A percentile compares a stretch with the other conserved stretches of the same genome.
These are phyloP conservation scores for Diarsia brunnea DNA, from an alignment of 2,888 invertebrate genomes.

Conservation along the genomic window DNA sequence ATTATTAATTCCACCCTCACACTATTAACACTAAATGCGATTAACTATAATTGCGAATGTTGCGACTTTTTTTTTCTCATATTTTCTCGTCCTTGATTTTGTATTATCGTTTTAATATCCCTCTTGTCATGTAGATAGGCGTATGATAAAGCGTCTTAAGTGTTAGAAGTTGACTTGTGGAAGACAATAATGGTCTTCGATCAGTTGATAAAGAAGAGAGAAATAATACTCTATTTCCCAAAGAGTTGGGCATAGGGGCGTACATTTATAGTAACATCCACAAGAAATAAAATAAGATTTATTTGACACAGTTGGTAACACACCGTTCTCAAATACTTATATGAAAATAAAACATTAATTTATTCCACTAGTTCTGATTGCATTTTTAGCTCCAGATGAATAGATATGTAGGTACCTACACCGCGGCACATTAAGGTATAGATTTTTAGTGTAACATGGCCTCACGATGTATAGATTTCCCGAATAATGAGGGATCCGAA, in stretches of 20 bases:
- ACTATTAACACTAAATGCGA: slow-evolving; percentile 25
- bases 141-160: neutral
- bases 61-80: neutral
- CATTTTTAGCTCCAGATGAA: too few species aligned
- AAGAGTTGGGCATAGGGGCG: too few species aligned
- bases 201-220: neutral
- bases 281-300: neutral
- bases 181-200: neutral
- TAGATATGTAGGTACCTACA: too few species aligned
- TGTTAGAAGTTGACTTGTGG: neutral
- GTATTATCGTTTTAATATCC: neutral
- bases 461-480: too few species aligned
- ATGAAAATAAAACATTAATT: too few species aligned
- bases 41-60: slow-evolving; percentile 2
- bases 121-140: neutral
- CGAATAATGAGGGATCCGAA: too few species aligned
- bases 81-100: neutral
- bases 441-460: too few species aligned
- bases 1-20: slow-evolving; percentile 26
- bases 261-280: neutral
- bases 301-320: neutral
- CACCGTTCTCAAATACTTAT: too few species aligned
- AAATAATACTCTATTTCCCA: neutral
- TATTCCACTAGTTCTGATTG: too few species aligned
- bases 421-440: too few species aligned